Conservation (phyloP, 37 sponge, comb jelly and placozoan genomes). For the Halichondria panicea region DNA sequence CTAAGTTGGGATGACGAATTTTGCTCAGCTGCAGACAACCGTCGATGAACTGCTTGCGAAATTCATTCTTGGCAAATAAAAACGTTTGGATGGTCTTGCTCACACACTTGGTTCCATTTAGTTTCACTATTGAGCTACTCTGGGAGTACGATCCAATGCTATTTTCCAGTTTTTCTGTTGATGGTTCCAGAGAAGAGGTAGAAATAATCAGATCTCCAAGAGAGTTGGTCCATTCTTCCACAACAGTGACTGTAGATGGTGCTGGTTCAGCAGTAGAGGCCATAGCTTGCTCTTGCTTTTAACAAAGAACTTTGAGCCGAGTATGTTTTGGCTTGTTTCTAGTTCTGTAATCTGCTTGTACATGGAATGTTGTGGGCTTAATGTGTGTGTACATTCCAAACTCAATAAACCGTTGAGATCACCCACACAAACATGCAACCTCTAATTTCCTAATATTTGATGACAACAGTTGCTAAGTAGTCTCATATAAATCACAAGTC, state of each 20-base stretch:
- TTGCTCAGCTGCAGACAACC: constrained; percentile 10
- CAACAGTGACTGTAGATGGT: background rate
- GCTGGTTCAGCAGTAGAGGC: constrained; percentile 24
- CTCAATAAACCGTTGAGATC: too few species aligned
- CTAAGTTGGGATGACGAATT: constrained; percentile 36
- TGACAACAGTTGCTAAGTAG: background rate
- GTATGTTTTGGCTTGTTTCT: too few species aligned
- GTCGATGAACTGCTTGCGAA: constrained; percentile 15
- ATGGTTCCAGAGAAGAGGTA: background rate
- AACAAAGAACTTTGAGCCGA: too few species aligned
- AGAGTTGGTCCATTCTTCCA: constrained; percentile 4
- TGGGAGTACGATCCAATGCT: constrained; percentile 9
- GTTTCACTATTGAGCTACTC: background rate
- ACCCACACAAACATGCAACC: too few species aligned
- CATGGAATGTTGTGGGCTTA: too few species aligned
- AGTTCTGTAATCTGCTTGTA: too few species aligned
- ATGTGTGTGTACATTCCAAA: too few species aligned
- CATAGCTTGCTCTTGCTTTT: background rate
- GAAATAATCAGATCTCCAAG: constrained; percentile 1
- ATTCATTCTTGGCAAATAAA: constrained; percentile 16
- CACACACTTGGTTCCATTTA: constrained; percentile 18
- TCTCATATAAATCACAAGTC: background rate
- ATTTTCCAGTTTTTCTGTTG: constrained; percentile 18
- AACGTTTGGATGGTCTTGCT: constrained; percentile 25
- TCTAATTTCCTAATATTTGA: too few species aligned